Evolutionary conservation across 2,888 invertebrate genomes (phyloP), one percentile per base, ranked within the genome.

Genomic region (Drosophila maculinotata): DNA sequence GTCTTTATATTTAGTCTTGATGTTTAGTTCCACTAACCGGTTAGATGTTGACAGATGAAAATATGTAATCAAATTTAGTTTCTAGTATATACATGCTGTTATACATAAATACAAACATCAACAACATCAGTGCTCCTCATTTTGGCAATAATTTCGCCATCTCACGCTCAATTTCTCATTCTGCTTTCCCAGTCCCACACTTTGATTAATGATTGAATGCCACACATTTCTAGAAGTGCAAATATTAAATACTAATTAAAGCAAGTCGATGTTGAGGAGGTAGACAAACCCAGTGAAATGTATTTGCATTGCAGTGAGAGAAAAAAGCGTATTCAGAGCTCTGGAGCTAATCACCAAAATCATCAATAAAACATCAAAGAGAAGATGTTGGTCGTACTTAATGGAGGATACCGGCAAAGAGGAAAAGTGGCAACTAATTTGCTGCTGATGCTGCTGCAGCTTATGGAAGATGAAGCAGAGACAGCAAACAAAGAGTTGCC

Each of bases 351-450:
- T 82, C 84, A 69, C 64, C 58, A 12, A 44, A 76, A 80, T 78
- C 85, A 87, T 87, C 85, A 82, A 73, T 69, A 71, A 76, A 69
- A 84, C 82, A 82, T 82, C 79, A 82, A 87, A 84, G 81, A 38
- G 48, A 25, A 26, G 56, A 41, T 41, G 53, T 23, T 23, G 33
- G 30, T n/a, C 26, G 8, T 5, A 17, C 39, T 57, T 48, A 52
- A 65, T 65, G 53, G 33, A 26, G 45, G 10, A n/a, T 35, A 12
- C 7, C 39, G 39, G 12, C 15, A 38, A 33, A 23, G 66, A 60
- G 48, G n/a, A 53, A 26, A 42, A 49, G 57, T 51, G 49, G 47
- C 26, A 57, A 58, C 68, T 76, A 68, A 75, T 71, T 75, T 53
- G 62, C 59, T 38, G 51, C 15, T 33, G 31, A 0, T 63, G 56